Conservation (phyloP, 2,113 vertebrate genomes). For the Aegotheles bennettii region DNA sequence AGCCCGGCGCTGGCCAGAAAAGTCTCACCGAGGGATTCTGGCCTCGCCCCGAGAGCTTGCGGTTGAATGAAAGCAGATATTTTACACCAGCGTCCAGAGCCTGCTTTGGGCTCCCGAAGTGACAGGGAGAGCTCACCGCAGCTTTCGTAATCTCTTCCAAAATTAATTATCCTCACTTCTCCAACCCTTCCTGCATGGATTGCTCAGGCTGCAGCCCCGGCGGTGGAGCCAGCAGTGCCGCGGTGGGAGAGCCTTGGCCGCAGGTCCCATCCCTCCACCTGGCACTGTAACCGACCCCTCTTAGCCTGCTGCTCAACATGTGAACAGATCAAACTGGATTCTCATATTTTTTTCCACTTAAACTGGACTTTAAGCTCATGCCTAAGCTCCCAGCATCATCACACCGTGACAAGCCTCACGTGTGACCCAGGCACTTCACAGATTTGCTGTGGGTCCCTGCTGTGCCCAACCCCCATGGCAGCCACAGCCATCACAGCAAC, state of each 20-base stretch:
- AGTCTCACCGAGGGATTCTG: neutral
- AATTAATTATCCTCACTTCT: neutral
- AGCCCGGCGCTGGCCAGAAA: neutral
- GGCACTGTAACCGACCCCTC: neutral
- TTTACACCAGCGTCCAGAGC: neutral
- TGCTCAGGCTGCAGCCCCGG: neutral
- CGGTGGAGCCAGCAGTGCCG: neutral
- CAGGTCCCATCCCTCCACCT: neutral
- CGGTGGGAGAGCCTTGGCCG: neutral
- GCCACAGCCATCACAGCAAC: neutral
- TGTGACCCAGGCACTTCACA: accelerated
- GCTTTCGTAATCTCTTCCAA: neutral
- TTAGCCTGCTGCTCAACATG: neutral
- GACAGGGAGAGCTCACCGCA: neutral
- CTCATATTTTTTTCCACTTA: neutral
- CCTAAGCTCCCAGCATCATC: accelerated
- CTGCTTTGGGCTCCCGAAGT: neutral
- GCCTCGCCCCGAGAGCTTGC: neutral
- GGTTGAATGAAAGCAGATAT: conserved; percentile 14
- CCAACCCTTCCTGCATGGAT: neutral
- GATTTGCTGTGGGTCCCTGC: neutral
- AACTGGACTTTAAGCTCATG: neutral
- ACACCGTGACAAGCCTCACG: accelerated
- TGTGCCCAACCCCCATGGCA: accelerated
- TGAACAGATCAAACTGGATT: too few species aligned